Base-by-base conservation (phyloP, 2,113 vertebrate genomes). In the Equus przewalskii region DNA sequence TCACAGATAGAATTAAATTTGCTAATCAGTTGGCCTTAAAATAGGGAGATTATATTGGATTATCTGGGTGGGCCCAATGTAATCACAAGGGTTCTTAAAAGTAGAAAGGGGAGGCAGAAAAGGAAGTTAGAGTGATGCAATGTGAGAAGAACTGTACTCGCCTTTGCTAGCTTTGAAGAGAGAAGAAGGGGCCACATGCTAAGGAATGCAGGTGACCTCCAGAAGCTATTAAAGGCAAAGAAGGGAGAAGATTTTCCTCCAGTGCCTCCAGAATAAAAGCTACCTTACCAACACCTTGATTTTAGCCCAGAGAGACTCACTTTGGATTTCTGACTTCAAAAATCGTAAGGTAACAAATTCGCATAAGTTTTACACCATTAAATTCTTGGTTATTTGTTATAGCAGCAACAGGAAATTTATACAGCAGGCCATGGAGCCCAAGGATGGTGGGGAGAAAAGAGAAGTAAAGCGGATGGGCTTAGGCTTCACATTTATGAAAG, bases 321-420 rank as follows among this genome's bases (percentile, higher is more conserved):
- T 93, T 81, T 56, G 22, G 3, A 64, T 91, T 67, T 93, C 67
- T 86, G 26, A 51, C 30, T 46, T 82, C 11, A 58, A 86, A 13
- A 51, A 85, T 8, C 36, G 1, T 19, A 84, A 41, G 7, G 28
- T 14, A 70, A 89, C 0, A 70, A 46, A 79, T 28, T 19, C 56
- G 28, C 22, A 75, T 51, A 46, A 14, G 8, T 58, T 83, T 85
- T 69, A 75, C 90, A 18, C 15, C 46, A 33, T 30, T 86, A 36
- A 67, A 30, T 51, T n/a, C 46, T 54, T 36, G 41, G 24, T 36
- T 51, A 69, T 76, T 64, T 80, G 7, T 91, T 73, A 56, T 0
- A 95, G 8, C 26, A 33, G 16, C 28, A 70, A n/a, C 16, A 56
- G 33, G 46, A 91, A 97, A 46, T 2, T n/a, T 36, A 56, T 3